Evolutionary conservation across 2,888 invertebrate species (phyloP), one percentile per base, ranked within the genome.

Genomic region (Synanthedon myopaeformis): DNA sequence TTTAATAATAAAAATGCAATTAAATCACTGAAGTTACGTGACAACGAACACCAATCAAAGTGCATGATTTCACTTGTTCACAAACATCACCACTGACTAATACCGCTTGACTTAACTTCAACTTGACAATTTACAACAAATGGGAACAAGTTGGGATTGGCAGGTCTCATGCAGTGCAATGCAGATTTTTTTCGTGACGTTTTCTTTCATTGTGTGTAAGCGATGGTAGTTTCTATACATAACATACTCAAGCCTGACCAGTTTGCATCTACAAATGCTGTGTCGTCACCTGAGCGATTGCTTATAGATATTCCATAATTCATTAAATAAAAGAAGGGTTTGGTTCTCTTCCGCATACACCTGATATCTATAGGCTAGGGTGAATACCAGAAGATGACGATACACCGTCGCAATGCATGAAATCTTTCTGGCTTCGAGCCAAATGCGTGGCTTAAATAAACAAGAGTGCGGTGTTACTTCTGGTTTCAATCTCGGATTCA

Each of bases 351-450:
- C 54, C 14, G 63, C 56, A 60, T 56, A 50, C 41, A 14, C 13
- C 48, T 49, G 56, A 54, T 51, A 51, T 6, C 13, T 55, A 59
- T 60, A 61, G 59, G 61, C 65, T 57, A 60, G 63, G 60, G 61
- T 63, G 61, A 65, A 62, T 62, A 58, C 63, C 6, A 58, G 62
- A 66, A 67, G 66, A 65, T 60, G 65, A 59, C 61, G 62, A 60
- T 62, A 61, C 58, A 57, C 42, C 23, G 62, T 63, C 59, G 59
- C 59, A 62, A 58, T 60, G 58, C 59, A 57, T 58, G 58, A 58
- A 61, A 55, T 52, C 61, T 65, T 62, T 58, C 58, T 68, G 69
- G 70, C 69, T 52, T 52, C 42, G 57, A 50, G 67, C 70, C 70
- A 70, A 66, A 61, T 61, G 63, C 57, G 56, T 59, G 58, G 60